These are phyloP conservation scores for Taenioides sp. DNA, from an alignment of 2,797 vertebrate genomes.

Conservation along the genomic window DNA sequence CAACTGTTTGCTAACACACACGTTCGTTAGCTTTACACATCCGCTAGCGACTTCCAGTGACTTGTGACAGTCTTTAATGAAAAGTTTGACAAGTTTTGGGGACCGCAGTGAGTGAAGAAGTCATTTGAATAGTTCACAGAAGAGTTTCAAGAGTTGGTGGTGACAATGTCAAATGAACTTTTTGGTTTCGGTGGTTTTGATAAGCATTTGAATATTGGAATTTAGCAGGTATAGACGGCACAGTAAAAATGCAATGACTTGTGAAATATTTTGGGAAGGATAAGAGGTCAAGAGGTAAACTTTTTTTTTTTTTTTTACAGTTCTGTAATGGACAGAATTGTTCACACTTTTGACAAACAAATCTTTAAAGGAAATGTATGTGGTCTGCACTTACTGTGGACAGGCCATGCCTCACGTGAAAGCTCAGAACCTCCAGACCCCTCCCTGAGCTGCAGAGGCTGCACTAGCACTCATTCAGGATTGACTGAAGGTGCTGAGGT, in stretches of 20 bases:
- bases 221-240: background rate
- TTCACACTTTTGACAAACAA: no score
- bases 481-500: no score
- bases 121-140: background rate
- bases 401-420: no score
- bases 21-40: slow-evolving; percentile 1
- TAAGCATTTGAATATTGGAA: background rate
- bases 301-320: no score
- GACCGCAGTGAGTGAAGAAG: background rate
- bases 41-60: background rate
- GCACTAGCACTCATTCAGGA: no score
- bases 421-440: no score
- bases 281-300: no score
- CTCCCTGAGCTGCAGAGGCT: no score
- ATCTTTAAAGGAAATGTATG: no score
- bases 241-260: background rate
- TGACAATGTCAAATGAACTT: slow-evolving; percentile 3
- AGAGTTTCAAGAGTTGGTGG: background rate
- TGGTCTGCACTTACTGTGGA: no score
- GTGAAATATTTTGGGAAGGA: no score
- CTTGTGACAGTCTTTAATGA: background rate
- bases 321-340: no score
- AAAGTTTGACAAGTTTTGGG: slow-evolving; percentile 9
- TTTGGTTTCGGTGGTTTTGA: background rate
- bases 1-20: slow-evolving; percentile 16